phyloP scores from a whole-genome alignment of 2,113 vertebrate genomes.

The Eulacestoma nigropectus region DNA sequence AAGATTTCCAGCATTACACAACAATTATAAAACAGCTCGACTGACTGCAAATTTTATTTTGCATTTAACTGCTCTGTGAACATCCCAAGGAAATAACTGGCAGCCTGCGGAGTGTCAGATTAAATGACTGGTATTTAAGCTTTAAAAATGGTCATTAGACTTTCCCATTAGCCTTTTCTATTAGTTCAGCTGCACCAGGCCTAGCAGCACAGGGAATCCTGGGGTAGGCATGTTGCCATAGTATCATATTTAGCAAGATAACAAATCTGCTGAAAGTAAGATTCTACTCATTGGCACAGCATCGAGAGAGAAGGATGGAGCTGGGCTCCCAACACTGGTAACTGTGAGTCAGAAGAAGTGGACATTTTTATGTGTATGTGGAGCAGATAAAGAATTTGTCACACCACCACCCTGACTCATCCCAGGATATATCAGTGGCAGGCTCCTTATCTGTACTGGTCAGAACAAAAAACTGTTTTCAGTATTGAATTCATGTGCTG shows the following conservation, averaged over 20 bases:
- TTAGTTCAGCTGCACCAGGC: conserved; percentile 12
- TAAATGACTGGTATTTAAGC: conserved; percentile 7
- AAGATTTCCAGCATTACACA: not conserved
- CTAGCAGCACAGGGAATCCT: not conserved
- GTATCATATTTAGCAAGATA: not conserved
- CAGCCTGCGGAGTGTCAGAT: not conserved
- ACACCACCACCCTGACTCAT: not conserved
- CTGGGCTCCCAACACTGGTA: not conserved
- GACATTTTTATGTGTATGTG: not conserved
- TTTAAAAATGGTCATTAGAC: conserved; percentile 39
- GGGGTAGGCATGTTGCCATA: not conserved
- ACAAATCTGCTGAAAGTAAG: not conserved
- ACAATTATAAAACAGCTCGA: not conserved
- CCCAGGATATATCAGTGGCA: not conserved
- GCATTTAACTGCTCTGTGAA: not conserved
- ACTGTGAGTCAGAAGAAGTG: not conserved
- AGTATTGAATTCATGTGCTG: not conserved
- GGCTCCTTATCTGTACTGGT: conserved; percentile 12
- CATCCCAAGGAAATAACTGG: not conserved
- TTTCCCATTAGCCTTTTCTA: conserved; percentile 12
- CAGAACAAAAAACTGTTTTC: conserved; percentile 29
- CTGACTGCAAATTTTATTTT: not conserved
- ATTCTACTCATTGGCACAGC: not conserved
- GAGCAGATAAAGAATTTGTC: not conserved
- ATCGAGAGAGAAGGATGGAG: not conserved